A percentile compares a stretch with the other conserved stretches of the same genome.
phyloP scores from a whole-genome alignment of 2,113 vertebrate species.

The Chaenocephalus aceratus region DNA sequence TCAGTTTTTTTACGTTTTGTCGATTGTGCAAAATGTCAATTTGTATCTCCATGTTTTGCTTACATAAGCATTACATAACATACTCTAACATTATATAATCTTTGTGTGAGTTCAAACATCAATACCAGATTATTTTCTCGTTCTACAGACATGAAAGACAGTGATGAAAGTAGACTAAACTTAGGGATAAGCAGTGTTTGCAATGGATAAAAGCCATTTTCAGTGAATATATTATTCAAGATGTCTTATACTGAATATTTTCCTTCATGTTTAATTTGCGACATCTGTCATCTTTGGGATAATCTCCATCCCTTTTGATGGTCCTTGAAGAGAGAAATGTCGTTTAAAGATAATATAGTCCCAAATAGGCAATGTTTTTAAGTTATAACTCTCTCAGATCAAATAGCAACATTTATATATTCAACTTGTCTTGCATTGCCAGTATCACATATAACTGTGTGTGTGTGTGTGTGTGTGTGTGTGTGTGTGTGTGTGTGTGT shows the following conservation, averaged over 20 bases:
- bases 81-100: background rate
- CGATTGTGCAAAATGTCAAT: constrained; percentile 4
- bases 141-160: constrained; percentile 3
- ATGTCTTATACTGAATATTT: constrained; percentile 56
- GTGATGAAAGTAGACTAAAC: constrained; percentile 7
- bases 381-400: constrained; percentile 61
- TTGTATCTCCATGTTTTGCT: background rate
- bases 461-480: background rate
- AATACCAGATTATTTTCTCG: background rate
- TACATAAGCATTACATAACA: background rate
- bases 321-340: constrained; percentile 62
- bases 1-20: constrained; percentile 15
- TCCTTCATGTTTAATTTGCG: constrained; percentile 69
- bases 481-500: background rate
- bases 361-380: constrained; percentile 60
- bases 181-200: constrained; percentile 12
- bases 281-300: constrained; percentile 61
- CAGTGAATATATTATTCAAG: constrained; percentile 63
- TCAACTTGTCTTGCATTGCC: constrained; percentile 60
- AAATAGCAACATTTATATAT: constrained; percentile 73
- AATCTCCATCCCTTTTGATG: constrained; percentile 50
- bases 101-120: constrained; percentile 1
- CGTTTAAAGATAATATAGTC: constrained; percentile 65
- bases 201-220: constrained; percentile 26
- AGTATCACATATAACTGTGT: constrained; percentile 28